These are phyloP conservation scores for Clarias macrocephalus DNA, from an alignment of 2,113 vertebrate genomes.

Conservation along the genomic window DNA sequence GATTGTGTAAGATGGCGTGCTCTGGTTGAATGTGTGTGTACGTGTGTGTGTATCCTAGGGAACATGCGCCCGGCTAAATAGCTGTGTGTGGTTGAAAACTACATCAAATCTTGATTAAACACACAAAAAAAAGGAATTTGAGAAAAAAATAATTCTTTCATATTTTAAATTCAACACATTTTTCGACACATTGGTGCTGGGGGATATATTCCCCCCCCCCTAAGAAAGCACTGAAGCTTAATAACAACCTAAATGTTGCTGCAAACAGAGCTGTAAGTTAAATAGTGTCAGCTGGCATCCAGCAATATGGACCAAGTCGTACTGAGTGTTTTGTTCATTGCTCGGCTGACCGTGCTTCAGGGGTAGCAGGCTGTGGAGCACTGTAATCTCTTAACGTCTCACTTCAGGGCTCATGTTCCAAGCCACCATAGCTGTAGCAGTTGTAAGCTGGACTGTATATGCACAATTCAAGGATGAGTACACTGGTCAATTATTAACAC, in stretches of 20 bases:
- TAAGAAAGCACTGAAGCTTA: not conserved
- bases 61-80: not conserved
- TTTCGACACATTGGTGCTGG: not conserved
- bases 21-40: not conserved
- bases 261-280: not conserved
- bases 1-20: not conserved
- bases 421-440: slow-evolving; percentile 27
- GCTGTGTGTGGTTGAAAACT: not conserved
- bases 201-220: no score
- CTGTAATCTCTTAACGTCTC: slow-evolving; percentile 29
- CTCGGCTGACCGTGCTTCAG: not conserved
- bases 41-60: not conserved
- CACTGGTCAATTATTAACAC: slow-evolving; percentile 52
- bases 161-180: not conserved
- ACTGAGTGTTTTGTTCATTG: not conserved
- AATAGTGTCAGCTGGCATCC: slow-evolving; percentile 2
- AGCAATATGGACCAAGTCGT: not conserved
- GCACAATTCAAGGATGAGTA: slow-evolving; percentile 30
- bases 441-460: slow-evolving; percentile 37
- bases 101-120: not conserved
- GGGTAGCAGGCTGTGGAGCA: slow-evolving; percentile 16
- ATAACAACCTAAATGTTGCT: not conserved
- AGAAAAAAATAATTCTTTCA: no score
- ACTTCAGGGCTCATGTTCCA: slow-evolving; percentile 1
- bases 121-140: not conserved